A percentile compares a stretch with the other conserved stretches of the same genome.
Conservation (phyloP, 2,888 invertebrate genomes). For the Epistrophe eligans region DNA sequence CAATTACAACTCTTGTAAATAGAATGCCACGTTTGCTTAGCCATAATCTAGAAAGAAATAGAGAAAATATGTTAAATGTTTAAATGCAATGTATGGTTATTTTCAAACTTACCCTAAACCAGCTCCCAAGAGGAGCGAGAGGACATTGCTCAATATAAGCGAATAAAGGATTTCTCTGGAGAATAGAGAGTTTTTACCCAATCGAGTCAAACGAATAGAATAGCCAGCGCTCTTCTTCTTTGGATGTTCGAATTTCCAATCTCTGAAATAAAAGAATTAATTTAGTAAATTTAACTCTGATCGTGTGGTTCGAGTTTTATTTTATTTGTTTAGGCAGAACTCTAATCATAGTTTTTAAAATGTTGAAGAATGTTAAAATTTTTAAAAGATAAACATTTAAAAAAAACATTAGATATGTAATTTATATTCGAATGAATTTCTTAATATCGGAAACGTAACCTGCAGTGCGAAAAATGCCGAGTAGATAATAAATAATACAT, state of each 20-base stretch:
- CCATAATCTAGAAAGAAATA: slow-evolving; percentile 87
- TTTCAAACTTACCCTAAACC: slow-evolving; percentile 91
- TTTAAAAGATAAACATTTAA: too few species aligned
- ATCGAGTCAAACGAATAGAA: slow-evolving; percentile 89
- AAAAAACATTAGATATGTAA: too few species aligned
- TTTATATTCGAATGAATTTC: too few species aligned
- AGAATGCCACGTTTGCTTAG: slow-evolving; percentile 85
- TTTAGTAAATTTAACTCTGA: neutral
- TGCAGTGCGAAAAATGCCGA: too few species aligned
- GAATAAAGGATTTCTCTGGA: slow-evolving; percentile 95
- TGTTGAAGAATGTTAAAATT: too few species aligned
- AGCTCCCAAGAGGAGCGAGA: slow-evolving; percentile 95
- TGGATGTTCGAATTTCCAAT: slow-evolving; percentile 94
- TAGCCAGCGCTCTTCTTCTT: slow-evolving; percentile 85
- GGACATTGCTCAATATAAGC: slow-evolving; percentile 94
- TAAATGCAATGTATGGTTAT: neutral
- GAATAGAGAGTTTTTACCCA: slow-evolving; percentile 92
- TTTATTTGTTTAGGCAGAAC: neutral
- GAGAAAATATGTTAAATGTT: neutral
- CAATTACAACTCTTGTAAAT: slow-evolving; percentile 83
- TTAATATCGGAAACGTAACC: too few species aligned
- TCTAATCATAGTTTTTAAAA: too few species aligned
- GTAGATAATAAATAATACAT: too few species aligned
- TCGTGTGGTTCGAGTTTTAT: neutral
- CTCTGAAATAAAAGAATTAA: slow-evolving; percentile 84